Evolutionary conservation across 2,797 vertebrate genomes (phyloP).

Genomic region (Liasis olivaceus): DNA sequence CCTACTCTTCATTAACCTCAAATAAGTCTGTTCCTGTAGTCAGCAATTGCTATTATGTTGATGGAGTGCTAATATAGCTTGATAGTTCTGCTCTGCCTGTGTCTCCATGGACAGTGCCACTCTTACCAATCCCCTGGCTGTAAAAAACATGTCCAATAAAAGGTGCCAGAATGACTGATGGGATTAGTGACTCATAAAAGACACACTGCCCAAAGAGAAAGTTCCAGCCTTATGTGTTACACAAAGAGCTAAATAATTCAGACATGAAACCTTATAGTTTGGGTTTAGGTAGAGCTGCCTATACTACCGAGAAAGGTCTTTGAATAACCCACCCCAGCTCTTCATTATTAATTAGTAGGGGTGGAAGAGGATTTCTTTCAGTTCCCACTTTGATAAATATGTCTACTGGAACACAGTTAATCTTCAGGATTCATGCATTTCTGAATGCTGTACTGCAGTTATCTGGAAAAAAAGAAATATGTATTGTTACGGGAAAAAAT

Average conservation of each 20-base stretch:
- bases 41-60: slow-evolving; percentile 42
- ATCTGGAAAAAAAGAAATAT: background rate
- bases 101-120: background rate
- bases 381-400: background rate
- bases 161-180: slow-evolving; percentile 63
- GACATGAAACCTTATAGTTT: slow-evolving; percentile 40
- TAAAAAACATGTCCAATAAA: slow-evolving; percentile 36
- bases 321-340: background rate
- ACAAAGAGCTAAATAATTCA: slow-evolving; percentile 61
- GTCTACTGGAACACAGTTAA: background rate
- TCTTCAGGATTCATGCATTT: background rate
- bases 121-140: slow-evolving; percentile 35
- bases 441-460: background rate
- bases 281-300: slow-evolving; percentile 32
- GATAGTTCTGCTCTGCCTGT: slow-evolving; percentile 24
- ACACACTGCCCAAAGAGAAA: slow-evolving; percentile 60
- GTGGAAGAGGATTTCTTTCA: background rate
- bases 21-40: slow-evolving; percentile 52
- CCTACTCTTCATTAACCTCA: slow-evolving; percentile 64
- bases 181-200: slow-evolving; percentile 56
- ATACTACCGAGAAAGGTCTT: background rate
- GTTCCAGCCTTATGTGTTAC: slow-evolving; percentile 42
- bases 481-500: background rate
- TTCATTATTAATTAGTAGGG: background rate
- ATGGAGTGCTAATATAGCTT: slow-evolving; percentile 58